phyloP scores from a whole-genome alignment of 2,888 invertebrate genomes.

The Oscheius sp. region DNA sequence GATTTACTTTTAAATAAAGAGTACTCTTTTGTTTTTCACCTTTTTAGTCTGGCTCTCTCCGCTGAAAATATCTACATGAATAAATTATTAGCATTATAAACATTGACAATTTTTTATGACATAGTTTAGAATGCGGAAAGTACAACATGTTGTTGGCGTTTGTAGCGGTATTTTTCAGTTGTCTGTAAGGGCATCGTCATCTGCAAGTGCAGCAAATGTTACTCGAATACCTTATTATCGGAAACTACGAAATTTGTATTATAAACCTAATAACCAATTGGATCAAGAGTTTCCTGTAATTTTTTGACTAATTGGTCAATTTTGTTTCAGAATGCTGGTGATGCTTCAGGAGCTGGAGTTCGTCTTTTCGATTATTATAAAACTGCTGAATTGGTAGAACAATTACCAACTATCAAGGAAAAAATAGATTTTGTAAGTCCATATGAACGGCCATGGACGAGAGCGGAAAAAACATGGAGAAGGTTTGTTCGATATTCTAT shows the following conservation, averaged over 20 bases:
- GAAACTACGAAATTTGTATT: slow-evolving; percentile 44
- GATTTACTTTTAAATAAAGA: slow-evolving; percentile 10
- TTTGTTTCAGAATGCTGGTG: slow-evolving; percentile 49
- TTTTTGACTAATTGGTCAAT: not conserved
- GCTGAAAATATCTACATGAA: not conserved
- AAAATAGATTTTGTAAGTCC: slow-evolving; percentile 67
- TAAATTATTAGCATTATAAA: too few species aligned
- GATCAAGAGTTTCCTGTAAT: slow-evolving; percentile 55
- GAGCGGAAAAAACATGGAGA: slow-evolving; percentile 63
- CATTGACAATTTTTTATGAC: too few species aligned
- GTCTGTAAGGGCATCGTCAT: not conserved
- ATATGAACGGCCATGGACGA: slow-evolving; percentile 65
- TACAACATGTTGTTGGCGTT: not conserved
- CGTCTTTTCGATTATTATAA: slow-evolving; percentile 67
- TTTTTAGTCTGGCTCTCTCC: not conserved
- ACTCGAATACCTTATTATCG: slow-evolving; percentile 53
- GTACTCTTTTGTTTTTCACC: not conserved
- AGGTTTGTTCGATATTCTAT: slow-evolving; percentile 36
- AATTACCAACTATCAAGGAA: slow-evolving; percentile 60
- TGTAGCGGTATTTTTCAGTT: slow-evolving; percentile 1
- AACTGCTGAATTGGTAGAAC: slow-evolving; percentile 60
- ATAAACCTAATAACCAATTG: slow-evolving; percentile 52
- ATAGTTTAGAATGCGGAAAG: not conserved
- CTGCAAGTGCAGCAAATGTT: slow-evolving; percentile 39
- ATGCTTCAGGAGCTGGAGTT: slow-evolving; percentile 54